These are phyloP conservation scores for Bovichtus diacanthus DNA, from an alignment of 2,797 vertebrate genomes.

Conservation along the genomic window DNA sequence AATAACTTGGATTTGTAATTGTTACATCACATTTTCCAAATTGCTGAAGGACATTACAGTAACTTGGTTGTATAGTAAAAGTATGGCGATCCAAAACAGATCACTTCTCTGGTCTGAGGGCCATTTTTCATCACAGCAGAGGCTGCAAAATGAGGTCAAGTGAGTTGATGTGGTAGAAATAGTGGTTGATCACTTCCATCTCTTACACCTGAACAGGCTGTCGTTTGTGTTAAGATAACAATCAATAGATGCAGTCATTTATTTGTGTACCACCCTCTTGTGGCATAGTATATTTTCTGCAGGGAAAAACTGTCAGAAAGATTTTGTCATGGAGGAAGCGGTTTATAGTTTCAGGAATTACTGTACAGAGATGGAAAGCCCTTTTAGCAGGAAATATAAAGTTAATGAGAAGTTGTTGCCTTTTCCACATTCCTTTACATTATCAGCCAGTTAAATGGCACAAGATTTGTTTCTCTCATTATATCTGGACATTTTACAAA, in stretches of 20 bases:
- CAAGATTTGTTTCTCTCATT: neutral
- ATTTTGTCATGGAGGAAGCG: slow-evolving; percentile 15
- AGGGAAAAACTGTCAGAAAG: slow-evolving; percentile 16
- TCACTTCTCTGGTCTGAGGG: slow-evolving; percentile 37
- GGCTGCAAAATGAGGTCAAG: slow-evolving; percentile 15
- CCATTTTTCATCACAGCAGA: slow-evolving; percentile 27
- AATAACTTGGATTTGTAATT: slow-evolving; percentile 13
- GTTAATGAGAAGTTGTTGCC: neutral
- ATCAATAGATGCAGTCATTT: slow-evolving; percentile 23
- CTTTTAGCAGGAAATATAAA: slow-evolving; percentile 9
- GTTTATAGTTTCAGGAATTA: slow-evolving; percentile 9
- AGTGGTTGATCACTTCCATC: neutral
- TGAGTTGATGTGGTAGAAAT: slow-evolving; percentile 8
- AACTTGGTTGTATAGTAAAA: slow-evolving; percentile 7
- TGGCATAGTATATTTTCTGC: slow-evolving; percentile 48
- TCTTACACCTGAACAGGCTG: slow-evolving; percentile 2
- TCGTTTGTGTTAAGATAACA: slow-evolving; percentile 24
- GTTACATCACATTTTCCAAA: slow-evolving; percentile 33
- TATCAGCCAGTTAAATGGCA: neutral
- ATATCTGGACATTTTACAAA: neutral
- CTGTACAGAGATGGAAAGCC: slow-evolving; percentile 8
- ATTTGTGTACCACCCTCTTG: slow-evolving; percentile 47
- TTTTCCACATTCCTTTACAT: slow-evolving; percentile 21
- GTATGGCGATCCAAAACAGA: slow-evolving; percentile 13
- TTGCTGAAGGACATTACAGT: slow-evolving; percentile 4